These are phyloP conservation scores for Dromococcyx pavoninus DNA, from an alignment of 2,797 vertebrate species.

Conservation along the genomic window DNA sequence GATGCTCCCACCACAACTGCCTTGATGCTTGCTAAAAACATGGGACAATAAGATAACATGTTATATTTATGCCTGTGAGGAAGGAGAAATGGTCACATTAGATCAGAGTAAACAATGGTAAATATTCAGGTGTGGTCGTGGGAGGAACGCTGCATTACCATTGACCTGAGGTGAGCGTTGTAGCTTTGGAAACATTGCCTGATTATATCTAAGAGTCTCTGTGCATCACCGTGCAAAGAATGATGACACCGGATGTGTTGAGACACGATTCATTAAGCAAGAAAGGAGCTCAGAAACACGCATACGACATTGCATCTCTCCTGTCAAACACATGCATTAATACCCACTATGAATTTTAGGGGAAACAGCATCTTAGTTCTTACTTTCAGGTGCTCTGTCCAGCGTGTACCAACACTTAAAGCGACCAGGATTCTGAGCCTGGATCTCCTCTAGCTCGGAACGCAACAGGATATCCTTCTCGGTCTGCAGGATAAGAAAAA, in stretches of 20 bases:
- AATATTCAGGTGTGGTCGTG: background rate
- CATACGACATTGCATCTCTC: fast-evolving
- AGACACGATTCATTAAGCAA: background rate
- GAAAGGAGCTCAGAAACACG: background rate
- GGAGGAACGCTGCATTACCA: background rate
- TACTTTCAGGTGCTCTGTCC: slow-evolving; percentile 87
- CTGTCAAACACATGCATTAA: background rate
- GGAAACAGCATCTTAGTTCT: background rate
- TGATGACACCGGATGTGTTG: background rate
- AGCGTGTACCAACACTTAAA: slow-evolving; percentile 96
- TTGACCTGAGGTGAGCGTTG: background rate
- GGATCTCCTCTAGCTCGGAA: slow-evolving; percentile 90
- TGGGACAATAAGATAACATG: background rate
- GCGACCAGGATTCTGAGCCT: slow-evolving; percentile 80
- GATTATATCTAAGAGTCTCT: background rate
- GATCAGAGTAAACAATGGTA: background rate
- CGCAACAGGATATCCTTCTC: slow-evolving; percentile 94
- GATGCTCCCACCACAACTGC: background rate
- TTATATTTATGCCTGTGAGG: background rate
- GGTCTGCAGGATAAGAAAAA: slow-evolving; percentile 74
- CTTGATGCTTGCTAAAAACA: background rate
- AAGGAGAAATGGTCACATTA: background rate
- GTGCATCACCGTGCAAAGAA: background rate
- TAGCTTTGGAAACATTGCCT: background rate
- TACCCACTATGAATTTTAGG: background rate